A percentile compares a stretch with the other conserved stretches of the same genome.
Evolutionary conservation across 2,113 vertebrate species (phyloP).

Genomic region (Malaclemys terrapin): DNA sequence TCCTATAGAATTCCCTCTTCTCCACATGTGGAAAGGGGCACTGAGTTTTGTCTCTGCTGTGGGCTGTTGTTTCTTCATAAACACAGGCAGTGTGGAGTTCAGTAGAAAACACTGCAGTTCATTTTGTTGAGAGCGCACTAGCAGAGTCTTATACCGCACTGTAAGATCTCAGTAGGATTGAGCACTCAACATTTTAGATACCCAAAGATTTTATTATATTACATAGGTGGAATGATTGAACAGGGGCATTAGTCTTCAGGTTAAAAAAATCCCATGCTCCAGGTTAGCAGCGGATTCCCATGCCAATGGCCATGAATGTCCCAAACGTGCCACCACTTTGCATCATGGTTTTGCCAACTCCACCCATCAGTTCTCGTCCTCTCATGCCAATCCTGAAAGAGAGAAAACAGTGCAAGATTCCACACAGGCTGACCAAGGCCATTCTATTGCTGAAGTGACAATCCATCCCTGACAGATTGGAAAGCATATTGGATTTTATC

Average conservation of each 20-base stretch:
- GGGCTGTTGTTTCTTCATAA: neutral
- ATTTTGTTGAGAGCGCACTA: neutral
- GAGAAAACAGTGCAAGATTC: neutral
- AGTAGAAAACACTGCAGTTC: neutral
- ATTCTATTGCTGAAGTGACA: neutral
- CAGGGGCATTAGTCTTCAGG: neutral
- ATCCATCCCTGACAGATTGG: neutral
- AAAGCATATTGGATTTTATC: neutral
- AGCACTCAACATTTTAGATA: neutral
- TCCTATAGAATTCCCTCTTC: neutral
- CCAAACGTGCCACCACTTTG: conserved; percentile 98
- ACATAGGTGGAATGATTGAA: conserved; percentile 3
- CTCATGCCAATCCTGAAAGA: conserved; percentile 94
- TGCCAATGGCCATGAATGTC: conserved; percentile 98
- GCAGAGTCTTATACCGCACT: neutral
- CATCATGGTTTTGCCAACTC: conserved; percentile 99
- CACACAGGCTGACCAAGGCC: neutral
- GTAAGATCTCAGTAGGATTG: neutral
- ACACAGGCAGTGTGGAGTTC: neutral
- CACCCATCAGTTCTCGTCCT: conserved; percentile 96
- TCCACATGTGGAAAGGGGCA: neutral
- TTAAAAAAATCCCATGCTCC: neutral
- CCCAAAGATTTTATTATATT: conserved; percentile 61
- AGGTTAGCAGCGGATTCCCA: conserved; percentile 95
- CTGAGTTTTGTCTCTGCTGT: neutral